Percentiles rank a stretch among this genome's conserved stretches.
These are phyloP conservation scores for Virgularia gustaviana DNA, from an alignment of 92 coral and sea anemone species.

Conservation along the genomic window DNA sequence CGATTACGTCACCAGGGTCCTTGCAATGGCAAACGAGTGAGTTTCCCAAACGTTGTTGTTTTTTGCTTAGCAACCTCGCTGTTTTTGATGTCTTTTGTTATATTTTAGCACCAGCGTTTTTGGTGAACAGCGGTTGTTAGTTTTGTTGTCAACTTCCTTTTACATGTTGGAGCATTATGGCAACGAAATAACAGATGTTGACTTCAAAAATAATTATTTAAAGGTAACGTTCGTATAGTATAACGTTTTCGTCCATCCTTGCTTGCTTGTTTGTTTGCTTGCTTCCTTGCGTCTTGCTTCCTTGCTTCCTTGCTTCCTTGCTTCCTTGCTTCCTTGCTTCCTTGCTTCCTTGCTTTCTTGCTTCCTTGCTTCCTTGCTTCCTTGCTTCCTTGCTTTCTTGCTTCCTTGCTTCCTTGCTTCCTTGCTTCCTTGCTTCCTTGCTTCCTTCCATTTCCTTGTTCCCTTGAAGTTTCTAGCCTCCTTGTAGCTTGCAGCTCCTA, in stretches of 20 bases:
- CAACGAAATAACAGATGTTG: slow-evolving; percentile 81
- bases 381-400: too few relatives aligned
- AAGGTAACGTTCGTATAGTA: slow-evolving; percentile 54
- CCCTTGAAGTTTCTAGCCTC: neutral
- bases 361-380: too few relatives aligned
- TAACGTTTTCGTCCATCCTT: neutral
- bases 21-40: slow-evolving; percentile 65
- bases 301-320: neutral
- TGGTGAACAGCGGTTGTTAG: slow-evolving; percentile 88
- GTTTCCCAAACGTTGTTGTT: slow-evolving; percentile 10
- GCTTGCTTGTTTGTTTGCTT: too few relatives aligned
- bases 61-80: neutral
- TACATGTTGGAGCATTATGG: slow-evolving; percentile 82
- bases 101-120: slow-evolving; percentile 68
- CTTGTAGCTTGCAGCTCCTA: neutral
- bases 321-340: neutral
- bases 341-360: too few relatives aligned
- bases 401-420: neutral
- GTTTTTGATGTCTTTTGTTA: neutral
- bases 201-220: slow-evolving; percentile 75
- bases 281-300: too few relatives aligned
- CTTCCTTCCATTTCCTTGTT: neutral
- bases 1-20: slow-evolving; percentile 67
- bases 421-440: neutral
- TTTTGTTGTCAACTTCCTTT: slow-evolving; percentile 81